Evolutionary conservation across 2,888 invertebrate genomes (phyloP).

Genomic region (Drosophila setosimentum): DNA sequence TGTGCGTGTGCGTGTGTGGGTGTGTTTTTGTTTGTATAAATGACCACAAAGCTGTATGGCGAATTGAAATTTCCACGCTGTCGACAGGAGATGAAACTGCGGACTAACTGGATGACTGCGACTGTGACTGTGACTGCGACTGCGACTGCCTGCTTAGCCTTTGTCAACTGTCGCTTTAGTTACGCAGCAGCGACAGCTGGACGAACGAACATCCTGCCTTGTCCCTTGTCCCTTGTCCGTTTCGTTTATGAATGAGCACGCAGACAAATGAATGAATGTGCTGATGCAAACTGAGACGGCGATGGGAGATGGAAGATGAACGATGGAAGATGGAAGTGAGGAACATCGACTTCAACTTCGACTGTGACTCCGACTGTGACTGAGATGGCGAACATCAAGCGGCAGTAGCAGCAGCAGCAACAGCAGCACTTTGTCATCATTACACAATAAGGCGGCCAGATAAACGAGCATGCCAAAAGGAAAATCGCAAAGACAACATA

Average conservation of each 20-base stretch:
- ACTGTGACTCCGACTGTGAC: constrained; percentile 29
- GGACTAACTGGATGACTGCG: constrained; percentile 52
- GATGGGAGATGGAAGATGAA: constrained; percentile 20
- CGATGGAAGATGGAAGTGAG: constrained; percentile 11
- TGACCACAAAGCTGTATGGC: constrained; percentile 75
- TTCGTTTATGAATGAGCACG: constrained; percentile 73
- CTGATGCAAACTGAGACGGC: constrained; percentile 51
- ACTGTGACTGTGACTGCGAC: constrained; percentile 18
- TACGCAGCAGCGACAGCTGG: constrained; percentile 66
- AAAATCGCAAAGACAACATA: constrained; percentile 81
- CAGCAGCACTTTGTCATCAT: constrained; percentile 75
- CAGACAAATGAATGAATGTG: constrained; percentile 71
- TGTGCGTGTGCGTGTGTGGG: constrained; percentile 53
- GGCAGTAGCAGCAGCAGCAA: constrained; percentile 27
- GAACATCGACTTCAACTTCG: constrained; percentile 5
- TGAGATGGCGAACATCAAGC: constrained; percentile 49
- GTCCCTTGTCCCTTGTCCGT: constrained; percentile 43
- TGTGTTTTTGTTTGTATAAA: constrained; percentile 55
- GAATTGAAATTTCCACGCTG: constrained; percentile 78
- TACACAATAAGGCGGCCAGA: constrained; percentile 73
- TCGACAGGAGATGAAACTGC: constrained; percentile 53
- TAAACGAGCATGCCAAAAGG: constrained; percentile 65
- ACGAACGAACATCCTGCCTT: constrained; percentile 20
- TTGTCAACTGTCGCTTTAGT: constrained; percentile 76
- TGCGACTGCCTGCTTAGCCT: constrained; percentile 70